These are phyloP conservation scores for Psittacula echo DNA, from an alignment of 2,797 vertebrate genomes.

Conservation along the genomic window DNA sequence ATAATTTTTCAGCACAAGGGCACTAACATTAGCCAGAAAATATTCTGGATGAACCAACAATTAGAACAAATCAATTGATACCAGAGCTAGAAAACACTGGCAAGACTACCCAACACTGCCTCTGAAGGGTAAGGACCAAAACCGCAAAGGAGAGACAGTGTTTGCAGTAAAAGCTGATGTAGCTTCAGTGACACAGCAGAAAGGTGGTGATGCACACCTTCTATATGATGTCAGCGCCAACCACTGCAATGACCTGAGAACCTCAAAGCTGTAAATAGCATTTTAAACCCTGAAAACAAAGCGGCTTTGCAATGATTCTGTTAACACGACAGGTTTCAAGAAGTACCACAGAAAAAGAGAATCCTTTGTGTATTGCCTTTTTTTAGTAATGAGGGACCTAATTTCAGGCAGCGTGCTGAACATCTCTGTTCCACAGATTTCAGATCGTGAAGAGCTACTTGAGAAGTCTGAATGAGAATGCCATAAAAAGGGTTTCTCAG, in stretches of 20 bases:
- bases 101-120: neutral
- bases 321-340: neutral
- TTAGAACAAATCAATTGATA: neutral
- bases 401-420: neutral
- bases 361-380: neutral
- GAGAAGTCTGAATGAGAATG: neutral
- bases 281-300: neutral
- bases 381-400: neutral
- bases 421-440: neutral
- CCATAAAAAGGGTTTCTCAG: neutral
- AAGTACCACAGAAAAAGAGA: neutral
- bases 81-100: neutral
- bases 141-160: rapidly evolving
- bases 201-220: neutral
- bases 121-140: neutral
- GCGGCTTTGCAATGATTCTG: neutral
- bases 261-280: neutral
- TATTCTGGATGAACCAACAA: neutral
- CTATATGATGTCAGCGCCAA: rapidly evolving
- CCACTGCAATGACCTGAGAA: neutral
- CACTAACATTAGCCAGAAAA: neutral
- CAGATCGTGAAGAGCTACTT: neutral
- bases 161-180: neutral
- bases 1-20: neutral
- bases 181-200: neutral